A percentile compares a stretch with the other conserved stretches of the same genome.
Evolutionary conservation across 2,113 vertebrate genomes (phyloP).

Genomic region (Bubalus kerabau): DNA sequence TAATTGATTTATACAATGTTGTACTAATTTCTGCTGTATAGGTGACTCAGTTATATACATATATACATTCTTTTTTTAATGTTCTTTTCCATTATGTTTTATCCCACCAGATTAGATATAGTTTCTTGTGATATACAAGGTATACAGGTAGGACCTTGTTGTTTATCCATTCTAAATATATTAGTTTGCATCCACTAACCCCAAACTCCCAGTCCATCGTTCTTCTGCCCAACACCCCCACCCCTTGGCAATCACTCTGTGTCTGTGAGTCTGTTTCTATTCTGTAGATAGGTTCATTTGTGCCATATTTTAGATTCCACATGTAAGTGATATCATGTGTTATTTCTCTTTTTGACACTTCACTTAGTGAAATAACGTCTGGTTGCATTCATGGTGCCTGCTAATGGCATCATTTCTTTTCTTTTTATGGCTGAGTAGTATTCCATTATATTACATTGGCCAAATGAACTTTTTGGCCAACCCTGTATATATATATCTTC

Average conservation of each 20-base stretch:
- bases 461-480: neutral
- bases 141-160: neutral
- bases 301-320: neutral
- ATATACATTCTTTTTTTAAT: neutral
- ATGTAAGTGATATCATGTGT: neutral
- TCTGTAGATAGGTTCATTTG: neutral
- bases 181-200: neutral
- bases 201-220: neutral
- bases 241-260: neutral
- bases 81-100: neutral
- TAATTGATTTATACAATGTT: neutral
- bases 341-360: neutral
- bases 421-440: neutral
- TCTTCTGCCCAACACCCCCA: neutral
- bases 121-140: neutral
- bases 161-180: neutral
- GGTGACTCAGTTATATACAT: neutral
- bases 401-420: neutral
- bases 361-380: neutral
- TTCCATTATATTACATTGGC: neutral
- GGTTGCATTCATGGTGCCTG: neutral
- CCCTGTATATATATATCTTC: neutral
- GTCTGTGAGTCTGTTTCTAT: neutral
- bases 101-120: neutral
- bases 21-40: neutral